Conservation (phyloP, 2,113 vertebrate species). For the Sterrhoptilus dennistouni region DNA sequence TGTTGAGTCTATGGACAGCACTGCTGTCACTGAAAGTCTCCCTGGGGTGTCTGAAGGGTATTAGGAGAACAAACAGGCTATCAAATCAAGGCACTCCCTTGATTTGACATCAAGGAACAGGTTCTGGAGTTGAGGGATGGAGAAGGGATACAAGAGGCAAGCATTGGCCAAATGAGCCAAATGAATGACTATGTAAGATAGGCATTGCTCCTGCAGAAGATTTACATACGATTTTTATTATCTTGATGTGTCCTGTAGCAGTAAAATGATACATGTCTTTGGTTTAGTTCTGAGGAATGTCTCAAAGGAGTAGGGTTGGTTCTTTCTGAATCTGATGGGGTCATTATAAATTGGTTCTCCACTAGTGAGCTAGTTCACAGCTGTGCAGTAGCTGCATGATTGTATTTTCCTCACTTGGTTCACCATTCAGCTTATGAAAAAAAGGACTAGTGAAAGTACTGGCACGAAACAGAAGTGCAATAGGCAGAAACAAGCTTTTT, state of each 20-base stretch:
- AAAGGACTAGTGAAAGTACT: not conserved
- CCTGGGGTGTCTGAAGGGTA: fast-evolving
- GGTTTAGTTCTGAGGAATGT: not conserved
- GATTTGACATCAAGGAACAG: not conserved
- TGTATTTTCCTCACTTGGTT: not conserved
- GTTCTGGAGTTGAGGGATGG: not conserved
- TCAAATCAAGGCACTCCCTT: not conserved
- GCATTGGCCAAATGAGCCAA: not conserved
- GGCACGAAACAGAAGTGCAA: not conserved
- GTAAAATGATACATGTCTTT: not conserved
- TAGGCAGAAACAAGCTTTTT: not conserved
- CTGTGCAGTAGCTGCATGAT: not conserved
- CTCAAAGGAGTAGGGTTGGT: fast-evolving
- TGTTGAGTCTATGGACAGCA: not conserved
- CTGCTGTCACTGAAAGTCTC: not conserved
- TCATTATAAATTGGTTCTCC: not conserved
- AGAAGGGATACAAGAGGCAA: not conserved
- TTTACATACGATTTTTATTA: not conserved
- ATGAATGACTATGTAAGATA: not conserved
- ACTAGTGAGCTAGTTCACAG: not conserved
- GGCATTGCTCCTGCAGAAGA: not conserved
- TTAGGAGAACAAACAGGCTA: not conserved
- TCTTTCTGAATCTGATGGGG: not conserved
- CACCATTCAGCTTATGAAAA: not conserved
- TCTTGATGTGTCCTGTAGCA: not conserved